phyloP scores from a whole-genome alignment of 2,888 invertebrate species.

The Nephrotoma appendiculata region DNA sequence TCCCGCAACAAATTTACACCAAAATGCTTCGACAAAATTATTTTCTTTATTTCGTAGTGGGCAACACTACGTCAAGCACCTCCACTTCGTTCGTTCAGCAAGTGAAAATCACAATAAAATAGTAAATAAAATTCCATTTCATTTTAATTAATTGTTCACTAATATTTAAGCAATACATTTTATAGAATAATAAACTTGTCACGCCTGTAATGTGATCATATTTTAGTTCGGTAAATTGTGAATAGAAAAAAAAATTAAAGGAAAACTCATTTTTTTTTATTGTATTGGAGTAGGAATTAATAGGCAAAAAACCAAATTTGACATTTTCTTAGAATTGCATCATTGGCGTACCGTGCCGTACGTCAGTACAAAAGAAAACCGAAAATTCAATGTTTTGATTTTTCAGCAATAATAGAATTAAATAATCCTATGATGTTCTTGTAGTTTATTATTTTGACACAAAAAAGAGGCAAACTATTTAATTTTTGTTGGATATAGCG shows the following conservation, averaged over 20 bases:
- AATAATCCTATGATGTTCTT: neutral
- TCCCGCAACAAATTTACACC: neutral
- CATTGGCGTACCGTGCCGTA: neutral
- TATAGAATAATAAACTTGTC: neutral
- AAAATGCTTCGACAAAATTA: neutral
- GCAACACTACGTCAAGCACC: neutral
- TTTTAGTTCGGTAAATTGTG: neutral
- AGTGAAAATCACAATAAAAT: neutral
- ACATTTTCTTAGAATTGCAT: conserved; percentile 3
- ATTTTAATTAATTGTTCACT: neutral
- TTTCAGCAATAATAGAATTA: neutral
- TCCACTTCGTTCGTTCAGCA: neutral
- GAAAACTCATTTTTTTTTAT: neutral
- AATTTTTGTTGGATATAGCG: neutral
- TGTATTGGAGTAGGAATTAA: neutral
- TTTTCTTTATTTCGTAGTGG: neutral
- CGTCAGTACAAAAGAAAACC: neutral
- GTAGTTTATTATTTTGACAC: neutral
- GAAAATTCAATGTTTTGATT: neutral
- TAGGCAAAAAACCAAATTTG: neutral
- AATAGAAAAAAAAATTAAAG: neutral
- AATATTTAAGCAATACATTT: neutral
- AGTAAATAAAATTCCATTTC: neutral
- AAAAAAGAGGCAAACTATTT: neutral
- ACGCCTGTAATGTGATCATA: neutral